Percentiles rank a stretch among this genome's conserved stretches.
These are phyloP conservation scores for Pogonocherus hispidulus DNA, from an alignment of 2,888 invertebrate species.

Conservation along the genomic window DNA sequence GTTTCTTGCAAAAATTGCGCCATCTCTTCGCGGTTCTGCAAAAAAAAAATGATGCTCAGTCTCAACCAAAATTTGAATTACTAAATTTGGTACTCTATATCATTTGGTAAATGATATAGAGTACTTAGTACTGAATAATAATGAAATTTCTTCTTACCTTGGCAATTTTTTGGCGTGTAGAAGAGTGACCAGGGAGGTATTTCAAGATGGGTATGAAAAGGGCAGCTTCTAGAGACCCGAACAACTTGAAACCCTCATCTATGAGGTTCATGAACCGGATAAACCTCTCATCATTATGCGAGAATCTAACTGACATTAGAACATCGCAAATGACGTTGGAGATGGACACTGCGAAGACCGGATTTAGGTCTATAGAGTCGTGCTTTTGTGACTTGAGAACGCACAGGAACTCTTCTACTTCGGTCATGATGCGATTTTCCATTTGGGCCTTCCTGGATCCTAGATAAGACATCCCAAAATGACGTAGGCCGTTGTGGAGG, in stretches of 20 bases:
- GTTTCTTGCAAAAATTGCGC: constrained; percentile 86
- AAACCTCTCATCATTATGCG: constrained; percentile 83
- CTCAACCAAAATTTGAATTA: not conserved
- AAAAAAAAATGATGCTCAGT: constrained; percentile 31
- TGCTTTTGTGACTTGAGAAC: constrained; percentile 76
- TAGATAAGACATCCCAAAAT: constrained; percentile 90
- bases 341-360: constrained; percentile 83
- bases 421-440: constrained; percentile 87
- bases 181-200: constrained; percentile 72
- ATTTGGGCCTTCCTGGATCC: constrained; percentile 85
- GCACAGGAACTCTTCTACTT: constrained; percentile 82
- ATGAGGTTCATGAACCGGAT: constrained; percentile 86
- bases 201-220: constrained; percentile 87
- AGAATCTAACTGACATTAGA: constrained; percentile 90
- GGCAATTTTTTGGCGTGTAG: constrained; percentile 72
- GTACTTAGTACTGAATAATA: not conserved
- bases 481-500: constrained; percentile 86
- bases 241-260: constrained; percentile 91
- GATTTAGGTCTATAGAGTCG: constrained; percentile 81
- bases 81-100: too few species aligned
- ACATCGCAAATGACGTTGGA: constrained; percentile 93
- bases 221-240: constrained; percentile 85
- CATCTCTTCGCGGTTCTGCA: constrained; percentile 86
- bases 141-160: constrained; percentile 62
- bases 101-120: too few species aligned